Percentiles rank a stretch among this genome's conserved stretches.
These are phyloP conservation scores for Gnatocerus cornutus DNA, from an alignment of 2,888 invertebrate species.

Conservation along the genomic window DNA sequence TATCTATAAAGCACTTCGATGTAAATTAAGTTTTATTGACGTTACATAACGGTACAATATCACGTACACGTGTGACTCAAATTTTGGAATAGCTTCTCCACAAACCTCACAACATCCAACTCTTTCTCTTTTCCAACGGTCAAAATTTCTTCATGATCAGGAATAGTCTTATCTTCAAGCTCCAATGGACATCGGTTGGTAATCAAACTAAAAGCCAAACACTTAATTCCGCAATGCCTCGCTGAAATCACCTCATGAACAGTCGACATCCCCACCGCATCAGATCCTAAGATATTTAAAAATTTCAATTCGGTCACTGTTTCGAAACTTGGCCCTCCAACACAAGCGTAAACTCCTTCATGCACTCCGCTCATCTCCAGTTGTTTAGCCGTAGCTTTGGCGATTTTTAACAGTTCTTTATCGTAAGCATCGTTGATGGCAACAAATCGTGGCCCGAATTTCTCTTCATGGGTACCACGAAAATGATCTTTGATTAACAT, in stretches of 20 bases:
- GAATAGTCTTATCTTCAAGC: conserved; percentile 80
- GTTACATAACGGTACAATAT: no score
- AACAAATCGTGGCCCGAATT: conserved; percentile 96
- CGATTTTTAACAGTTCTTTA: conserved; percentile 50
- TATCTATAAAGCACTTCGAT: no score
- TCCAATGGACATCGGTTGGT: conserved; percentile 92
- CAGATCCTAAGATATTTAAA: conserved; percentile 87
- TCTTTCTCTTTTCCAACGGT: conserved; percentile 83
- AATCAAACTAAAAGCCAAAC: conserved; percentile 94
- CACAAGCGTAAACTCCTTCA: conserved; percentile 95
- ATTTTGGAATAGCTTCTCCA: conserved; percentile 76
- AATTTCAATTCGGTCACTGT: conserved; percentile 94
- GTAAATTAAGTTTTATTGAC: no score
- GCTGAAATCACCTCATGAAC: conserved; percentile 90
- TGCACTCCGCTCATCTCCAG: conserved; percentile 82
- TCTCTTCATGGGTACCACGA: conserved; percentile 94
- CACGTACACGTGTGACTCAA: no score
- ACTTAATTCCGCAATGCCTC: conserved; percentile 91
- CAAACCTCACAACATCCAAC: conserved; percentile 78
- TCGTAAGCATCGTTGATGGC: conserved; percentile 92
- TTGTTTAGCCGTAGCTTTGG: conserved; percentile 69
- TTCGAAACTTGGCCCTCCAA: conserved; percentile 96
- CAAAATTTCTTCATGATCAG: conserved; percentile 93
- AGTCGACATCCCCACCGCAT: conserved; percentile 89
- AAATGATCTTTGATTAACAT: conserved; percentile 99